Evolutionary conservation across 2,113 vertebrate species (phyloP).

Genomic region (Actenoides hombroni): DNA sequence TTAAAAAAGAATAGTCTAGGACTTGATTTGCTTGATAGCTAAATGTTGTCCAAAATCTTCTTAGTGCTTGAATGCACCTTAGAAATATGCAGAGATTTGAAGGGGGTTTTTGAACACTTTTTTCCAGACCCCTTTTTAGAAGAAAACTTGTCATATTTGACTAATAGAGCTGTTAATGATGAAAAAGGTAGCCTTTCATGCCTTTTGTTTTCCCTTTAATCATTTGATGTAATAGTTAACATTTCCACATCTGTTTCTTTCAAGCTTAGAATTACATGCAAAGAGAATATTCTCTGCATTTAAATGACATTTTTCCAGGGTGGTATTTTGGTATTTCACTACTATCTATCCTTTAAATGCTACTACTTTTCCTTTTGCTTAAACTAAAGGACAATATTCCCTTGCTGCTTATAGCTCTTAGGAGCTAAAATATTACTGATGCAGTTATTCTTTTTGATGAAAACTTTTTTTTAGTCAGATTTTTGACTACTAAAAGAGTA

Average conservation of each 20-base stretch:
- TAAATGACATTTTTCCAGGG: conserved; percentile 34
- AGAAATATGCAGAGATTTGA: background rate
- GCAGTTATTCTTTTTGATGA: background rate
- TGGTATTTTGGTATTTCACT: conserved; percentile 29
- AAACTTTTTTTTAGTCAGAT: background rate
- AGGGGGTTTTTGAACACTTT: too few relatives aligned
- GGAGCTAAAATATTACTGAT: background rate
- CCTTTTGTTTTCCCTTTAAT: background rate
- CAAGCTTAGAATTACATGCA: conserved; percentile 62
- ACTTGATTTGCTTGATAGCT: background rate
- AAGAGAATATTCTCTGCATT: conserved; percentile 18
- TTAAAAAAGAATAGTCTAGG: background rate
- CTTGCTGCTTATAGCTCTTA: background rate
- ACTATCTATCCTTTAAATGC: conserved; percentile 19
- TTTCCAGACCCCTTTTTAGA: background rate
- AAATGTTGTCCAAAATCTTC: background rate
- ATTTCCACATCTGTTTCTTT: conserved; percentile 18
- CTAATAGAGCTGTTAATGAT: background rate
- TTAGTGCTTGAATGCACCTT: background rate
- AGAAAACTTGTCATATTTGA: background rate
- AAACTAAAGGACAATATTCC: background rate
- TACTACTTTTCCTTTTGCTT: background rate
- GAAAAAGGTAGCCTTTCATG: conserved; percentile 21
- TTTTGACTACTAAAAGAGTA: background rate
- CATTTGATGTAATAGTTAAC: conserved; percentile 54